phyloP scores from a whole-genome alignment of 2,113 vertebrate genomes.

The Steatornis caripensis region DNA sequence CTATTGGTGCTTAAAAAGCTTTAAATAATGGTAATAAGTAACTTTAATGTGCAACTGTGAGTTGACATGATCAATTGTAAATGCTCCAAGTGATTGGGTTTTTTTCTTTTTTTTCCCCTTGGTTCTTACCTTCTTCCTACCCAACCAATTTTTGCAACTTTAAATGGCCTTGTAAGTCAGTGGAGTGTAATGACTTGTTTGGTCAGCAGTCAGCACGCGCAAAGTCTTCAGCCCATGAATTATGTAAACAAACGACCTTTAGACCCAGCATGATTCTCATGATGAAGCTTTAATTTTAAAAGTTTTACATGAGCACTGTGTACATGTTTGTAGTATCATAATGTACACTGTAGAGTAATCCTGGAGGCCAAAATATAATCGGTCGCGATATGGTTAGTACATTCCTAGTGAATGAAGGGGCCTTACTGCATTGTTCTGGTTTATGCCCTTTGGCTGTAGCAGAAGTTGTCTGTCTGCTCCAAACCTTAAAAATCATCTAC shows the following conservation, averaged over 20 bases:
- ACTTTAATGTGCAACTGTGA: background rate
- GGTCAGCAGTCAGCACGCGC: constrained; percentile 9
- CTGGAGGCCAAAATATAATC: background rate
- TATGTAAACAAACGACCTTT: constrained; percentile 25
- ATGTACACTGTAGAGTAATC: background rate
- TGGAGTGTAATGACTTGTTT: background rate
- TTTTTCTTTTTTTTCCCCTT: no score
- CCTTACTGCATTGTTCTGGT: background rate
- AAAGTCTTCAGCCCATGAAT: constrained; percentile 7
- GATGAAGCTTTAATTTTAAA: background rate
- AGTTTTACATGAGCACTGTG: background rate
- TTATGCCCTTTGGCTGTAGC: background rate
- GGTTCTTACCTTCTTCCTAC: background rate
- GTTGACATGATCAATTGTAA: background rate
- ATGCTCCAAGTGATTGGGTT: background rate
- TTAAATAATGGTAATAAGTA: background rate
- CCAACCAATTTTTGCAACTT: background rate
- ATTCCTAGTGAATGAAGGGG: accelerated
- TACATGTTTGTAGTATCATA: background rate
- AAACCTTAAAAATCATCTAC: background rate
- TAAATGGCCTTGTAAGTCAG: background rate
- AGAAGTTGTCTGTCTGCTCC: background rate
- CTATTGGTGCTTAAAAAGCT: background rate
- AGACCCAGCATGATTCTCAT: background rate
- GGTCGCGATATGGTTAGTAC: accelerated